Evolutionary conservation across 2,797 vertebrate species (phyloP).

Genomic region (Leucoraja ocellata): DNA sequence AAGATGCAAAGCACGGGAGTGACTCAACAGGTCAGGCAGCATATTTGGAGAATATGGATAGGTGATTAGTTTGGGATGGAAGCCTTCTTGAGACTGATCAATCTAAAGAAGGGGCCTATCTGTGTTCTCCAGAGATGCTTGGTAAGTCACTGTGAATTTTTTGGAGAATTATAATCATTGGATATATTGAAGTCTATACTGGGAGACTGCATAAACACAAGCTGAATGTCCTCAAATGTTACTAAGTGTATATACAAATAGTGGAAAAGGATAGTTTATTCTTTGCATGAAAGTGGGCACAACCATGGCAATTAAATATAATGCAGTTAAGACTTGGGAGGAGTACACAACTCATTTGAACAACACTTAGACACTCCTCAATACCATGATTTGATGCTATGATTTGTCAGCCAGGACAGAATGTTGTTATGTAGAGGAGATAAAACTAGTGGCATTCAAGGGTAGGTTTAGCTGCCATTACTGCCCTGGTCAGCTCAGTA

Average conservation of each 20-base stretch:
- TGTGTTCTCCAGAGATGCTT: too few relatives aligned
- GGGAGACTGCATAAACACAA: not conserved
- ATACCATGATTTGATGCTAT: not conserved
- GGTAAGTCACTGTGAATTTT: too few relatives aligned
- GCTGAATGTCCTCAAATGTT: not conserved
- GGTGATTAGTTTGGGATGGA: too few relatives aligned
- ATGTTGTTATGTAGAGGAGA: not conserved
- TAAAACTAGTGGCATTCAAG: not conserved
- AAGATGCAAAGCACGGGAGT: too few relatives aligned
- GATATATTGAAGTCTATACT: too few relatives aligned
- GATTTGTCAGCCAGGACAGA: not conserved
- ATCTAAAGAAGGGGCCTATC: too few relatives aligned
- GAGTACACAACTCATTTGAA: not conserved
- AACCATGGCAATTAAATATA: not conserved
- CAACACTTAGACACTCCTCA: not conserved
- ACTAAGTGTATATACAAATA: too few relatives aligned
- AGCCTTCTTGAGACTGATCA: too few relatives aligned
- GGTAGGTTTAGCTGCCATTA: not conserved
- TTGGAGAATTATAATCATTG: too few relatives aligned
- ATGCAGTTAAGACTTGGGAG: not conserved
- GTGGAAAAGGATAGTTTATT: not conserved
- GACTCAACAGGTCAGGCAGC: too few relatives aligned
- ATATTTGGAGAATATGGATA: too few relatives aligned
- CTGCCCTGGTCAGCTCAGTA: not conserved
- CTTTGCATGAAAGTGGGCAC: not conserved